Evolutionary conservation across 2,888 invertebrate species (phyloP), one percentile per base, ranked within the genome.

Genomic region (Caenorhabditis doughertyi): DNA sequence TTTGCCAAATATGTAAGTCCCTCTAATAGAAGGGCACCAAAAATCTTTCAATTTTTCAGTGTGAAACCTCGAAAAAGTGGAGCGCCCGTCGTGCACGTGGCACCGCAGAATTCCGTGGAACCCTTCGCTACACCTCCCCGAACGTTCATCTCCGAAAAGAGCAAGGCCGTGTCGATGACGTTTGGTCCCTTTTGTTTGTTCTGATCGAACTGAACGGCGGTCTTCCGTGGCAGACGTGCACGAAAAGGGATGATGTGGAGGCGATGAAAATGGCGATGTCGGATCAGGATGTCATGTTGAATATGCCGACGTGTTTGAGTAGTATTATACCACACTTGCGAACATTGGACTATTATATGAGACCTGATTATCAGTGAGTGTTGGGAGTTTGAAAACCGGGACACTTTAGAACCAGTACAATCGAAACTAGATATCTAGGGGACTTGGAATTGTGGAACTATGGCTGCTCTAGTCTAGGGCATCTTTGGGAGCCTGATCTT

Each of bases 161-260:
- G 73, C 89, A 90, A 62, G 89, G 76, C 1, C 67, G 79, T 0
- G 65, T 51, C 42, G 84, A 84, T 49, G 84, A 86, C 29, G 49
- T 86, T 2, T 84, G 83, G 83, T 83, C 86, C 23, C 74, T 84
- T 39, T 44, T 85, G 27, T 87, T 74, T 79, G 84, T 84, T 47
- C 60, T 84, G 55, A 90, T 90, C 70, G 89, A 88, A 71, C 71
- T 97, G 96, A 92, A 96, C 95, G 89, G 88, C 60, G 89, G 88
- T 0, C 86, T 89, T 32, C 89, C 89, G 39, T 89, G 89, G 89
- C 89, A 89, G 72, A 71, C 60, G 13, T 83, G 71, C 11, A 62
- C 77, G 56, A 87, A 88, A n/a, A 83, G 86, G 18, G 79, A 62
- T 5, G 70, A 79, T 27, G 82, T 86, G 35, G 86, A 84, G 51